Base-by-base conservation (phyloP, 2,113 vertebrate species). In the Erpornis zantholeuca region DNA sequence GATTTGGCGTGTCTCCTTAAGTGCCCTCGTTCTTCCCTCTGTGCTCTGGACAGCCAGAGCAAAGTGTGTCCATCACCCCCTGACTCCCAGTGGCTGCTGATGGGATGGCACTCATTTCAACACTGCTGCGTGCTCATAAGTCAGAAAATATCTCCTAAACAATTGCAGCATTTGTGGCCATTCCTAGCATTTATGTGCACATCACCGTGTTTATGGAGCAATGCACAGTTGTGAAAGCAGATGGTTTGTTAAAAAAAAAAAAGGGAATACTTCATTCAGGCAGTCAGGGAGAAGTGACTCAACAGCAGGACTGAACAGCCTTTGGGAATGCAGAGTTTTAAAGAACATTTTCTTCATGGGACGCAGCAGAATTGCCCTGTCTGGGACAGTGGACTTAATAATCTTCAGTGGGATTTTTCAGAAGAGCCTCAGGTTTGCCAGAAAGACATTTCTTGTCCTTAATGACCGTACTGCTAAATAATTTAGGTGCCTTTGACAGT, bases 71-170 rank as follows among this genome's bases (percentile, higher is more conserved):
- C n/a, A 9, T 66, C 1, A 6, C 7, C 17, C 33, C 1, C 0
- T 71, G 65, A 11, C 21, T 87, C 12, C 33, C 38, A 20, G 36
- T 11, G 28, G 8, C 7, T 44, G n/a, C 25, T 73, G 71, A 28
- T 65, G 59, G 54, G 18, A 35, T 65, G 61, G 38, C 53, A 25
- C 13, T 82, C 16, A 66, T 68, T 82, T 68, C 61, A 56, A 27
- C 2, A 4, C 4, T 1, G 2, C 25, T 42, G 27, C 33, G 3
- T 40, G 24, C 35, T 59, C 5, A 0, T 15, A 15, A 2, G 2
- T 42, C 70, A 83, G 69, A 38, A 90, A 87, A 49, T 8, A 15
- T 60, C 65, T 66, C 59, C 72, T 53, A 61, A 10, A 29, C 49
- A 45, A 1, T 29, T 64, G 52, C 36, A 79, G 61, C 53, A 12